Evolutionary conservation across 2,797 vertebrate species (phyloP), one percentile per base, ranked within the genome.

Genomic region (Anguilla anguilla): DNA sequence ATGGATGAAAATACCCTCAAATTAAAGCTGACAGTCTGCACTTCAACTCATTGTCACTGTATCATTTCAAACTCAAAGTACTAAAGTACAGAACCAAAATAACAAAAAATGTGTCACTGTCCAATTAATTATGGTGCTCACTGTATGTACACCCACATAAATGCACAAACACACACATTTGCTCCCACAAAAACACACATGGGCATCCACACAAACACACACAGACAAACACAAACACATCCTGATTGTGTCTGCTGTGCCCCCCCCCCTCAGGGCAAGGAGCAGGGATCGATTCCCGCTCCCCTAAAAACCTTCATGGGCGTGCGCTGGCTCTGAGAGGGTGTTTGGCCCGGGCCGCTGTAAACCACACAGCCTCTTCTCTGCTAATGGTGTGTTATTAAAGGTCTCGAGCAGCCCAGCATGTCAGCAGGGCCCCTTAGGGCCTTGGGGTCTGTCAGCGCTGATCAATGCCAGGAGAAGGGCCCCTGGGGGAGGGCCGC

Each of bases 301-400:
- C 51, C 15, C n/a, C 67, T 22, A 43, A 25, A 13, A 2, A 6
- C 19, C 31, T 35, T 74, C n/a, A 84, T 72, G 51, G 87, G 87
- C 35, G 3, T 61, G 25, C 22, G 64, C 49, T 43, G 7, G 15
- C 83, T 83, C 67, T 17, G 61, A 51, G 83, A 59, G 83, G 83
- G 51, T 31, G 22, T 84, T 84, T 59, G 83, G 83, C 53, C 17
- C 28, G 9, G 2, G 28, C 46, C 22, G 46, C 81, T 51, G 81
- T 53, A 83, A 51, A 83, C 81, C n/a, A 6, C 46, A 22, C 64
- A 11, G 64, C 85, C 43, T 57, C 35, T 49, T 84, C 53, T 77
- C 31, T 31, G 25, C 31, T 85, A 59, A 59, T 49, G 69, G 67
- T 77, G 61, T 85, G 49, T 79, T 85, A 61, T 77, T 85, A 77